These are phyloP conservation scores for Rhinoraja longicauda DNA, from an alignment of 2,797 vertebrate genomes.

Conservation along the genomic window DNA sequence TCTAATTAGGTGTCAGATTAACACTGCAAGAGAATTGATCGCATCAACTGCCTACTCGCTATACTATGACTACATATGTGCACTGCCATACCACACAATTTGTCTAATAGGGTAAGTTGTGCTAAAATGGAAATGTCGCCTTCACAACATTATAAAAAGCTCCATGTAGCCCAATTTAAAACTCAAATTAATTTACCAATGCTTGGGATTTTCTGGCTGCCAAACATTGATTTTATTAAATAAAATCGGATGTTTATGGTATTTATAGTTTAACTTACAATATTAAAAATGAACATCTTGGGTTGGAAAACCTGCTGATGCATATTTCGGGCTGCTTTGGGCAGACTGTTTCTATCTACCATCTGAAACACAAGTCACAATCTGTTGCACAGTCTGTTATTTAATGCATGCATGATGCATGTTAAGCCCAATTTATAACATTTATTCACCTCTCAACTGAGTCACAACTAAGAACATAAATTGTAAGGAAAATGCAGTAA, in stretches of 20 bases:
- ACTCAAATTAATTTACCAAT: not conserved
- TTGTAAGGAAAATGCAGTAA: not conserved
- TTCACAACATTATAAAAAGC: no score
- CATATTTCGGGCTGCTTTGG: slow-evolving; percentile 7
- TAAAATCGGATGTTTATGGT: not conserved
- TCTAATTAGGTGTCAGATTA: no score
- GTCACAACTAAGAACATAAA: not conserved
- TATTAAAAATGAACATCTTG: slow-evolving; percentile 7
- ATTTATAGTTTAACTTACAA: not conserved
- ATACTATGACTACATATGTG: no score
- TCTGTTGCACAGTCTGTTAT: slow-evolving; percentile 31
- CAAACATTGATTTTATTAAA: not conserved
- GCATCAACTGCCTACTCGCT: no score
- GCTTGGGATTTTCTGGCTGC: not conserved
- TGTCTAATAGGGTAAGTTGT: no score
- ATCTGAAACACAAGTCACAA: slow-evolving; percentile 32
- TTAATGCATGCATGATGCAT: not conserved
- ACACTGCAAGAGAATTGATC: no score
- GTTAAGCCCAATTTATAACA: not conserved
- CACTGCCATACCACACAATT: no score
- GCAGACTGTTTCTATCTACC: not conserved
- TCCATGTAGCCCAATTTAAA: no score
- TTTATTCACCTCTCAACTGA: not conserved
- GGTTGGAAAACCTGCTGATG: not conserved
- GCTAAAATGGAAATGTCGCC: no score